These are phyloP conservation scores for Nicator chloris DNA, from an alignment of 2,113 vertebrate species.

Conservation along the genomic window DNA sequence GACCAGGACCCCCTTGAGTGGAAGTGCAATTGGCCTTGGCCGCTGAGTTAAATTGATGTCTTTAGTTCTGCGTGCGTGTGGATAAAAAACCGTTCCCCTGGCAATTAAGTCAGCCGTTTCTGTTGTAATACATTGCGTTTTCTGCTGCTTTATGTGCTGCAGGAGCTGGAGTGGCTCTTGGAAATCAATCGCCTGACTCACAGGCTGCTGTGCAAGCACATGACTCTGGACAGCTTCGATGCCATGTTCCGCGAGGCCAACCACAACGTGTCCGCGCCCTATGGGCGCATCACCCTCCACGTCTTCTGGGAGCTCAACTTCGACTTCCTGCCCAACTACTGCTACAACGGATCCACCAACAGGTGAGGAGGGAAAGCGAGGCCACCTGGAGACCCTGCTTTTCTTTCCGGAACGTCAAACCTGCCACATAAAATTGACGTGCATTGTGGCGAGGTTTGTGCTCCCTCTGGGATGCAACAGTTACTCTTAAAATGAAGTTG, in stretches of 20 bases:
- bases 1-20: not conserved
- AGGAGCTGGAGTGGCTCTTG: slow-evolving; percentile 98
- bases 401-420: not conserved
- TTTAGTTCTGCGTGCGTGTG: not conserved
- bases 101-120: not conserved
- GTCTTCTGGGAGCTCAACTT: slow-evolving; percentile 99
- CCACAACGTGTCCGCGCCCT: slow-evolving; percentile 98
- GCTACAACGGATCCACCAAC: slow-evolving; percentile 98
- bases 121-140: not conserved
- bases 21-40: not conserved
- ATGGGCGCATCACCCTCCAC: slow-evolving; percentile 96
- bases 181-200: slow-evolving; percentile 97
- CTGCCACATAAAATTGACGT: not conserved
- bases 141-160: not conserved
- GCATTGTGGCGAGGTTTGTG: not conserved
- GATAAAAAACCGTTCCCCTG: not conserved
- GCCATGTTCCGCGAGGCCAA: slow-evolving; percentile 99
- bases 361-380: slow-evolving; percentile 71
- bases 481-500: not conserved
- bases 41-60: not conserved
- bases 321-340: slow-evolving; percentile 98
- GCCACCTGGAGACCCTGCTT: not conserved
- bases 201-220: slow-evolving; percentile 92
- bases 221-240: slow-evolving; percentile 98
- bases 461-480: not conserved